phyloP scores from a whole-genome alignment of 35 echinoderm and acorn worm species.

The Chiridota heheva region DNA sequence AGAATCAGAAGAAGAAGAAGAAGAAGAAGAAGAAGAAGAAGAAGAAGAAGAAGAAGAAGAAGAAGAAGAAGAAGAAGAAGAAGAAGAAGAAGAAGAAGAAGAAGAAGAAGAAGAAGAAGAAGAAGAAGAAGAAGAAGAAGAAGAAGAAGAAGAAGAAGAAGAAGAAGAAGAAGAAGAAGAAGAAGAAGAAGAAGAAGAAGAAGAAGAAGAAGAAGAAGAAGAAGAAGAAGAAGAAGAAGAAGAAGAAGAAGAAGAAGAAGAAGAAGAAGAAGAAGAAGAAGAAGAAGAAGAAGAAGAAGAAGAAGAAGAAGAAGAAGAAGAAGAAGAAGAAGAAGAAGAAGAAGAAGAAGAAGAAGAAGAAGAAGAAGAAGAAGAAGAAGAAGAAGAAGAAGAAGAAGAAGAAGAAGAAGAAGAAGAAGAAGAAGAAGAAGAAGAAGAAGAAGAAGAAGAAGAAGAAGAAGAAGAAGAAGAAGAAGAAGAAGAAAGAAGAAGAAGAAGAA shows the following conservation, averaged over 20 bases:
- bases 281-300: constrained; percentile 8
- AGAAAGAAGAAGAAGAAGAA: constrained; percentile 5
- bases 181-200: not conserved
- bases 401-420: constrained; percentile 8
- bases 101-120: not conserved
- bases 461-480: not conserved
- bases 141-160: not conserved
- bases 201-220: not conserved
- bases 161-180: not conserved
- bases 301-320: constrained; percentile 8
- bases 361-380: constrained; percentile 8
- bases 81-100: not conserved
- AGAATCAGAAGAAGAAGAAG: too few relatives aligned
- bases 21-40: not conserved
- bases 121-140: not conserved
- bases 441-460: constrained; percentile 9
- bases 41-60: not conserved
- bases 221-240: constrained; percentile 8
- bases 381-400: constrained; percentile 9
- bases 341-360: constrained; percentile 8
- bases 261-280: constrained; percentile 9
- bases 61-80: not conserved
- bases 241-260: constrained; percentile 8
- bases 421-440: constrained; percentile 8
- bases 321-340: constrained; percentile 9